Evolutionary conservation across 2,888 invertebrate genomes (phyloP), one percentile per base, ranked within the genome.

Genomic region (Mythimna impura): DNA sequence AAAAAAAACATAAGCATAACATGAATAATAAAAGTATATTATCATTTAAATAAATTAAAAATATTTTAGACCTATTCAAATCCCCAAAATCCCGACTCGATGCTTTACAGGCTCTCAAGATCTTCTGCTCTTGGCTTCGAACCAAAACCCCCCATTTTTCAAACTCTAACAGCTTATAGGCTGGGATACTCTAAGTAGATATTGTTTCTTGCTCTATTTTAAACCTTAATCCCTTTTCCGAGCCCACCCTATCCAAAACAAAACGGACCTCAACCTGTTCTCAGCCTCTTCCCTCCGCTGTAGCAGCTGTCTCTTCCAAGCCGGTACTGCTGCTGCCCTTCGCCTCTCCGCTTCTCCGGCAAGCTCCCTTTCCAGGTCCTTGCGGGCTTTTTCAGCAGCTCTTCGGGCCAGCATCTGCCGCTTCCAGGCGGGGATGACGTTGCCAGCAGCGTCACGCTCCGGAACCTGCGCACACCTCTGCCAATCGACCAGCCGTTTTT

Each of bases 341-440:
- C 98, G 97, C 87, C 98, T 97, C 93, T 99, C 99, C 0, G 98
- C 98, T 90, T 99, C 98, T 77, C 97, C 97, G 7, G 97, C 97
- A 88, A 99, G 96, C 89, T 98, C 97, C 91, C 98, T 98, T 93
- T 99, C 99, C 86, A 99, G 96, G 89, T 99, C 99, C 89, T 98
- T 98, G 84, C 98, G 97, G 14, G 99, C 99, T 85, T 98, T 98
- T 93, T 99, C 99, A 0, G 99, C 99, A 0, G 99, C 98, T 92
- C 99, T 98, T 89, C 99, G 98, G 3, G 99, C 99, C 92, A 99
- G 93, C 98, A 99, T 99, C 94, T 99, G 99, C 17, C 99, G 96
- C 92, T 99, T 99, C 99, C 99, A 99, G 36, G 98, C 98, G 20
- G 99, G 99, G 88, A 99, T 99, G 58, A 97, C 96, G 90, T 98